These are phyloP conservation scores for Epizoanthus stellaris DNA, from an alignment of 92 coral and sea anemone genomes.

Conservation along the genomic window DNA sequence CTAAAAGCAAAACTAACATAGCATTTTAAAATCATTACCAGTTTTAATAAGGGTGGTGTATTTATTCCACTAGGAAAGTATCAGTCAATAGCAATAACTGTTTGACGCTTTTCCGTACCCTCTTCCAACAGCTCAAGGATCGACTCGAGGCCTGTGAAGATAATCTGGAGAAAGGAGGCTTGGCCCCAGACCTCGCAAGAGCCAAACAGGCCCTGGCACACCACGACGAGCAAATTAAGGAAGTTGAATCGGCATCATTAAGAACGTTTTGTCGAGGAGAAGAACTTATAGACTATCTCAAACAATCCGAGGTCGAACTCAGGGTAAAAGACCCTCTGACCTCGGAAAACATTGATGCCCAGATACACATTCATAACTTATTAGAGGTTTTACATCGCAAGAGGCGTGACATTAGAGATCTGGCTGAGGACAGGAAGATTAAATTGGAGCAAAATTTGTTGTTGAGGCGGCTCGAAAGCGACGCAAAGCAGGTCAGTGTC, in stretches of 20 bases:
- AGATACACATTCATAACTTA: constrained; percentile 91
- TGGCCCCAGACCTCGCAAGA: constrained; percentile 86
- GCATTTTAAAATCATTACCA: too few relatives aligned
- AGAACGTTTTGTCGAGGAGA: constrained; percentile 99
- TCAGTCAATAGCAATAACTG: neutral
- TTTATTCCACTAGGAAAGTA: neutral
- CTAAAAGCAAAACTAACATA: too few relatives aligned
- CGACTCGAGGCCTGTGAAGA: constrained; percentile 95
- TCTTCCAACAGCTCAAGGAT: constrained; percentile 80
- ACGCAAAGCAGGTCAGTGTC: constrained; percentile 91
- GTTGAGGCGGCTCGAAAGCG: constrained; percentile 92
- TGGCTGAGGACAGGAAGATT: constrained; percentile 87
- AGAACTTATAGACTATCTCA: constrained; percentile 91
- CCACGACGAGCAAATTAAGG: constrained; percentile 91
- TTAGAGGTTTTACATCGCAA: constrained; percentile 95
- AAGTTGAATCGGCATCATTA: constrained; percentile 89
- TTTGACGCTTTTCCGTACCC: neutral
- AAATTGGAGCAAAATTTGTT: constrained; percentile 90
- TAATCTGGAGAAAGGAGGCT: constrained; percentile 85
- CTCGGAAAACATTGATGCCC: constrained; percentile 98
- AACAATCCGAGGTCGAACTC: constrained; percentile 96
- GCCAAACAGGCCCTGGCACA: constrained; percentile 90
- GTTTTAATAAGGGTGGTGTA: neutral
- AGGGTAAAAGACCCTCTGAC: constrained; percentile 92
- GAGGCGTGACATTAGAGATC: constrained; percentile 89